Conservation (phyloP, 1,140 invertebrate genomes). For the Drosophila willistoni region DNA sequence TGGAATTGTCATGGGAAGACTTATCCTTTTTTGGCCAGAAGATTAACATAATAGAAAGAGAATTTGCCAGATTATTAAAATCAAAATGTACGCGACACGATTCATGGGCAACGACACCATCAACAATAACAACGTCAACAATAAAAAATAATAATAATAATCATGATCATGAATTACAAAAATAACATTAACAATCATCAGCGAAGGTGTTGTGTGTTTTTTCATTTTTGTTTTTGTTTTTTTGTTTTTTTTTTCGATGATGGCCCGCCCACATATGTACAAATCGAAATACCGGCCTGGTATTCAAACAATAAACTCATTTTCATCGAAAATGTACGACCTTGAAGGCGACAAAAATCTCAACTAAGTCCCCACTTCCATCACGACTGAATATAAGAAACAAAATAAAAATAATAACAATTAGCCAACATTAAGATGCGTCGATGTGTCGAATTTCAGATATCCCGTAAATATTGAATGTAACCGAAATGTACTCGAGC, state of each 20-base stretch:
- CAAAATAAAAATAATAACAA: conserved; percentile 1
- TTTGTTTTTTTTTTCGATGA: conserved; percentile 17
- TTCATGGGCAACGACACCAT: conserved; percentile 33
- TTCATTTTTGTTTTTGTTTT: conserved; percentile 26
- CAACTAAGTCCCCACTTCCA: conserved; percentile 20
- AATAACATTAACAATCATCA: conserved; percentile 74
- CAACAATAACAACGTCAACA: conserved; percentile 24
- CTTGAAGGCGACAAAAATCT: conserved; percentile 59
- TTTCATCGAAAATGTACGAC: conserved; percentile 72
- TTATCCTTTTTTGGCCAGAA: conserved; percentile 17
- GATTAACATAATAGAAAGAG: conserved; percentile 8
- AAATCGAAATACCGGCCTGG: conserved; percentile 14
- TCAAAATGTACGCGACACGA: conserved; percentile 36
- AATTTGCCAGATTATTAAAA: conserved; percentile 9
- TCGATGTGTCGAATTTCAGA: neutral
- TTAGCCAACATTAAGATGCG: neutral
- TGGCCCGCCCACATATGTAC: conserved; percentile 51
- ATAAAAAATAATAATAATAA: conserved; percentile 23
- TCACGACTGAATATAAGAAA: conserved; percentile 32
- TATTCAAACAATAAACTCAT: conserved; percentile 77
- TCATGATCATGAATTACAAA: conserved; percentile 72
- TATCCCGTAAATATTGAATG: neutral
- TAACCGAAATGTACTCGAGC: too few species aligned
- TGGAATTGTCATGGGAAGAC: conserved; percentile 29
- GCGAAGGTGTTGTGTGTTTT: conserved; percentile 61